phyloP scores from a whole-genome alignment of 2,113 vertebrate genomes.

The Arizona elegans region DNA sequence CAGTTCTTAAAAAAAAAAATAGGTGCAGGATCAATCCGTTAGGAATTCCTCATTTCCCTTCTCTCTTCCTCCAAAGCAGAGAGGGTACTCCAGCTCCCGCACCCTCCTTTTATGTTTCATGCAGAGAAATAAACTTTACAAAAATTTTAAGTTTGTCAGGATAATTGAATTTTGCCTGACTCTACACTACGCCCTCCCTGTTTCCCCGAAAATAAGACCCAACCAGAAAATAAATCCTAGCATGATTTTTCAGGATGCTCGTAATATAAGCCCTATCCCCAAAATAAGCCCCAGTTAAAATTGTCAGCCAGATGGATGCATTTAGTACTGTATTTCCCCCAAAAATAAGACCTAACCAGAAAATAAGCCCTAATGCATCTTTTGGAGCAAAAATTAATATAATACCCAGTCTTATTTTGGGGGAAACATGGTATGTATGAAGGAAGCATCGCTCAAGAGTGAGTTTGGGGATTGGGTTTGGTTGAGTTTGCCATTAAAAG shows the following conservation, averaged over 20 bases:
- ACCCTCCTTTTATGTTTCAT: constrained; percentile 44
- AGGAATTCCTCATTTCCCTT: constrained; percentile 4
- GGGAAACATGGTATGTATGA: background rate
- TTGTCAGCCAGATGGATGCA: no score
- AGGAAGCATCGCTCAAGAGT: constrained; percentile 34
- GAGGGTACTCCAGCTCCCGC: constrained; percentile 27
- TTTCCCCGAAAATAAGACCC: no score
- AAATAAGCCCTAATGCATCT: no score
- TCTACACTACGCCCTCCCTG: constrained; percentile 27
- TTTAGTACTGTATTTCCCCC: no score
- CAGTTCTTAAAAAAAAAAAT: background rate
- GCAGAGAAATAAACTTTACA: constrained; percentile 54
- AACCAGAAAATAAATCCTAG: no score
- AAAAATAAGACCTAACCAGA: no score
- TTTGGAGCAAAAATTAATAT: no score
- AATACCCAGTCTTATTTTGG: no score
- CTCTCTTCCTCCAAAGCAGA: background rate
- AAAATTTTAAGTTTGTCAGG: constrained; percentile 61
- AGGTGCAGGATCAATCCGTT: background rate
- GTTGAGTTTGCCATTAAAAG: background rate
- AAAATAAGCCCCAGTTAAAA: no score
- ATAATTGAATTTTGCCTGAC: constrained; percentile 53
- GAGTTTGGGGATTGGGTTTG: background rate
- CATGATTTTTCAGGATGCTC: no score
- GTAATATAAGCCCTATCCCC: no score